These are phyloP conservation scores for Clunio marinus DNA, from an alignment of 2,888 invertebrate species.

Conservation along the genomic window DNA sequence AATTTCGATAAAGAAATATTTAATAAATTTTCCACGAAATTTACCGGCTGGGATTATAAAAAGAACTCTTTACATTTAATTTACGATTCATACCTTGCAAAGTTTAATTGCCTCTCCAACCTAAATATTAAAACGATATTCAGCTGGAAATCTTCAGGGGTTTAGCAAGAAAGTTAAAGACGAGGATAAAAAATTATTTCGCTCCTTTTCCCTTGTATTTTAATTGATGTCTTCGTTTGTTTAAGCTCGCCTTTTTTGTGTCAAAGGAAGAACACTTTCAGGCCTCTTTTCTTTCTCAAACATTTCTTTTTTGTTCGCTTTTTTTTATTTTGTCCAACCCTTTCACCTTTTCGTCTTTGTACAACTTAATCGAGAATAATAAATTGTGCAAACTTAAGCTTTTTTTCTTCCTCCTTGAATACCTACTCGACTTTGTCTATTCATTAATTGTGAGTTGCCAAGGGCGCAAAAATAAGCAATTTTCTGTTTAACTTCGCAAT, in stretches of 20 bases:
- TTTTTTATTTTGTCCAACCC: slow-evolving; percentile 1
- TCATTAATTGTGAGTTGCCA: background rate
- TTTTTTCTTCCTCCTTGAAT: background rate
- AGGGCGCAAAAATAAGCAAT: too few relatives aligned
- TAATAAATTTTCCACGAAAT: too few relatives aligned
- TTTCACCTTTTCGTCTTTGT: slow-evolving; percentile 1
- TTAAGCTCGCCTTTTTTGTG: background rate
- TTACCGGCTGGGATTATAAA: too few relatives aligned
- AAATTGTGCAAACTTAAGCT: slow-evolving; percentile 29
- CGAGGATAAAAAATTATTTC: too few relatives aligned
- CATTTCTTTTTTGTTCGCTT: too few relatives aligned
- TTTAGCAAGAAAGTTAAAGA: too few relatives aligned
- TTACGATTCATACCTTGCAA: background rate
- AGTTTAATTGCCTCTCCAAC: background rate
- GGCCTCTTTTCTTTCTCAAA: background rate
- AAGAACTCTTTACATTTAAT: too few relatives aligned
- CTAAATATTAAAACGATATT: too few relatives aligned
- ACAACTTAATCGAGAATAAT: slow-evolving; percentile 31
- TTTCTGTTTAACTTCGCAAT: too few relatives aligned
- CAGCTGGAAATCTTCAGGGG: too few relatives aligned
- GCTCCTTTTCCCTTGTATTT: background rate
- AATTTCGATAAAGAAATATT: too few relatives aligned
- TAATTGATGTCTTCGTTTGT: background rate
- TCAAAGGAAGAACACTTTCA: background rate
- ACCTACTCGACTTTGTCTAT: background rate